Evolutionary conservation across 2,113 vertebrate species (phyloP).

Genomic region (Pollachius pollachius): DNA sequence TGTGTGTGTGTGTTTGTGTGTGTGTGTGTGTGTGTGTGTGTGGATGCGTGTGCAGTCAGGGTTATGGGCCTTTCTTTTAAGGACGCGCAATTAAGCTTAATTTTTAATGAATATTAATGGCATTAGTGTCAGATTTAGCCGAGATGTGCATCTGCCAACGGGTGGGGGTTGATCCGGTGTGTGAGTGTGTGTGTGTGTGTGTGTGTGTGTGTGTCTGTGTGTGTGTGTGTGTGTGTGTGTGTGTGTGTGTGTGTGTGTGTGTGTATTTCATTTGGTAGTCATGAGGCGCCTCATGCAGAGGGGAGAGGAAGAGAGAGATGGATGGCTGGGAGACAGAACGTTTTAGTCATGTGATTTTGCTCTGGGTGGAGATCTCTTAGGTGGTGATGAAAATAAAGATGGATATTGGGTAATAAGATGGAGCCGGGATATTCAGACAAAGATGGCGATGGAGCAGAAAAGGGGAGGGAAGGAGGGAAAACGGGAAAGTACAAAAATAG

Average conservation of each 20-base stretch:
- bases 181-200: background rate
- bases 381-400: no score
- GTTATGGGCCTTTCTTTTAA: slow-evolving; percentile 52
- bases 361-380: no score
- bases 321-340: slow-evolving; percentile 33
- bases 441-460: slow-evolving; percentile 17
- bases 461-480: slow-evolving; percentile 5
- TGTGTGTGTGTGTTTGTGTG: slow-evolving; percentile 26
- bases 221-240: slow-evolving; percentile 23
- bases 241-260: slow-evolving; percentile 21
- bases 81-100: slow-evolving; percentile 78
- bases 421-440: no score
- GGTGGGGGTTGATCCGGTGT: slow-evolving; percentile 42
- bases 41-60: slow-evolving; percentile 8
- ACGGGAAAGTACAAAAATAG: background rate
- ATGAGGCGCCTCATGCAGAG: slow-evolving; percentile 55
- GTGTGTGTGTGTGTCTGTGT: slow-evolving; percentile 20
- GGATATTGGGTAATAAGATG: no score
- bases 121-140: slow-evolving; percentile 75
- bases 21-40: slow-evolving; percentile 16
- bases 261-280: slow-evolving; percentile 72
- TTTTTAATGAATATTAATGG: slow-evolving; percentile 84
- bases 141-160: slow-evolving; percentile 74
- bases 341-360: slow-evolving; percentile 5
- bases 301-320: slow-evolving; percentile 9